Conservation (phyloP, 2,888 invertebrate genomes). For the Petrolisthes cinctipes region DNA sequence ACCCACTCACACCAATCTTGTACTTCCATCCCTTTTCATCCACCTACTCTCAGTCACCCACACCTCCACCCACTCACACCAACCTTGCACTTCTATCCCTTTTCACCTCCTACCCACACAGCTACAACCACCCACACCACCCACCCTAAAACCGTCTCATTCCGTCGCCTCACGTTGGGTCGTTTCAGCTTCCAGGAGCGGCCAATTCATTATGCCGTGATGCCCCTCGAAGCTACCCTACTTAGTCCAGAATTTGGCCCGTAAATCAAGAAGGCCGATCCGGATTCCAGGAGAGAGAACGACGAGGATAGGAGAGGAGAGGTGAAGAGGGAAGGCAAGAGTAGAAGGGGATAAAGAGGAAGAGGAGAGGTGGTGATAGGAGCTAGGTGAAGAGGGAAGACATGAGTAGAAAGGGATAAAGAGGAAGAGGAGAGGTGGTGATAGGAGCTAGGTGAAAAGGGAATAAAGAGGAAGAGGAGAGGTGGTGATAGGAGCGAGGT, state of each 20-base stretch:
- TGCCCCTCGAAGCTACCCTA: conserved; percentile 17
- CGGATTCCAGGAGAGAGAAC: neutral
- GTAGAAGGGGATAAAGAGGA: too few species aligned
- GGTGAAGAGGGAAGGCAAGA: neutral
- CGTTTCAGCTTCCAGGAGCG: conserved; percentile 8
- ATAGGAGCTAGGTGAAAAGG: too few species aligned
- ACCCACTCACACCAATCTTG: neutral
- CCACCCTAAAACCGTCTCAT: neutral
- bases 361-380: neutral
- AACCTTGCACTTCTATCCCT: neutral
- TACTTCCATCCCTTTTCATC: neutral
- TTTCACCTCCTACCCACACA: neutral
- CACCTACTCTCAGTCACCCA: neutral
- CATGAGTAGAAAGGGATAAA: neutral
- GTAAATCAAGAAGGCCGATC: conserved; percentile 32
- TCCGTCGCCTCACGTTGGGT: conserved; percentile 24
- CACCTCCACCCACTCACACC: neutral
- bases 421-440: neutral
- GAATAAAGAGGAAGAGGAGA: neutral
- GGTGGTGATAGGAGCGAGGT: neutral
- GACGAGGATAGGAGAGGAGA: neutral
- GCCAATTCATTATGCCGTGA: conserved; percentile 28
- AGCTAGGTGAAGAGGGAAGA: neutral
- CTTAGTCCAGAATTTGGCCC: conserved; percentile 39
- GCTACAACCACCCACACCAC: neutral